Evolutionary conservation across 2,888 invertebrate species (phyloP), one percentile per base, ranked within the genome.

Genomic region (Thymelicus lineola): DNA sequence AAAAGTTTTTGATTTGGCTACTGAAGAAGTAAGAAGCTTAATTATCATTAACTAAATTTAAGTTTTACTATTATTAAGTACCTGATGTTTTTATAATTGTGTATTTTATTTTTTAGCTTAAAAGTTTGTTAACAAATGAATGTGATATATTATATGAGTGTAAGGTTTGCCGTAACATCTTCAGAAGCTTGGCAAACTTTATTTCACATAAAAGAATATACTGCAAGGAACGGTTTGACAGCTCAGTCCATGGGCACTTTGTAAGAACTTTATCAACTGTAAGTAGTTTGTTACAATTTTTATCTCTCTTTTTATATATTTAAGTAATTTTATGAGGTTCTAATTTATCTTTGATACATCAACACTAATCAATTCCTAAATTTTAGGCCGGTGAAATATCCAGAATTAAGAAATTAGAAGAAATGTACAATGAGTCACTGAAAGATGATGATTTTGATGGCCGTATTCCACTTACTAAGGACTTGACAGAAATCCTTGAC

Each of bases 81-180:
- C 50, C 57, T 63, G 17, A 53, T 46, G 14, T 38, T 46, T 60
- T 5, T n/a, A 14, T 71, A 55, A 67, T 57, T 36, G 38, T 63
- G 46, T 35, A 17, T 71, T 42, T 70, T 78, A 72, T 73, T 81
- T 74, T 95, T 78, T 88, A 97, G 97, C 95, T 97, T 35, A 95
- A 96, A 76, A 94, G 95, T 76, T 91, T 98, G 66, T 92, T 98
- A 46, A 92, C 96, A 45, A 95, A 96, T 81, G 98, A 98, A 91
- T 98, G 98, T 94, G 97, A 97, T 85, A 89, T 98, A 71, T 95
- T 98, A 79, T 97, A 97, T 88, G 98, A 98, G 88, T 98, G 98
- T 88, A 96, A 96, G 86, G 95, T 97, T 20, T 98, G 98, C 83
- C 95, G 96, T 46, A 97, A 96, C 81, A 94, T 98, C 80, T 98